Base-by-base conservation (phyloP, 2,888 invertebrate species). In the Netelia inedita region DNA sequence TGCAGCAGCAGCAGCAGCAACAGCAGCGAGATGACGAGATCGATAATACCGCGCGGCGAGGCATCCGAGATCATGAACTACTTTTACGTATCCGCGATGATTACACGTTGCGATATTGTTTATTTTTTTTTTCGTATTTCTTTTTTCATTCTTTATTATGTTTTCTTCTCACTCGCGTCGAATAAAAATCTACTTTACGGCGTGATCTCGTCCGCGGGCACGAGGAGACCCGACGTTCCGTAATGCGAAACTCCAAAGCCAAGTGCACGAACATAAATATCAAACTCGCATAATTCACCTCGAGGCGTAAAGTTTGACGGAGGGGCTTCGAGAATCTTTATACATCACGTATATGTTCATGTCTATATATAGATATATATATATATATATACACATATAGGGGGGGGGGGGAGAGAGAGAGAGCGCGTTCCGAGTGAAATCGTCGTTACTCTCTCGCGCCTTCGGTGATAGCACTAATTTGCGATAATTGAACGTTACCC, bases 401-500 rank as follows among this genome's bases (percentile, higher is more conserved):
- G n/a, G n/a, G n/a, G n/a, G n/a, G n/a, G n/a, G n/a, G n/a, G n/a
- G n/a, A n/a, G n/a, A n/a, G n/a, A n/a, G n/a, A n/a, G n/a, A n/a
- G n/a, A n/a, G n/a, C n/a, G n/a, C 23, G 80, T 46, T 53, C 75
- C 79, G 76, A 85, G 82, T 85, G 73, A 85, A 79, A 82, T 73
- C 82, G 63, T 35, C 50, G 55, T 28, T 41, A 57, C 66, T 75
- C 57, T 57, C 61, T 46, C 68, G 57, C 78, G 61, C 72, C 71
- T 75, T 61, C 53, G 79, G 78, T 75, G 71, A 85, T 66, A 76
- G 73, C 82, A 83, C 82, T 85, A 83, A 83, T 85, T 85, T 85
- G 83, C 80, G 78, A 57, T 85, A 85, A 85, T 83, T 80, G 76
- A 84, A 61, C 84, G 55, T 78, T 80, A 59, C 69, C 57, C 63